Conservation (phyloP, 2,797 vertebrate genomes). For the Micropoecilia bifurca region DNA sequence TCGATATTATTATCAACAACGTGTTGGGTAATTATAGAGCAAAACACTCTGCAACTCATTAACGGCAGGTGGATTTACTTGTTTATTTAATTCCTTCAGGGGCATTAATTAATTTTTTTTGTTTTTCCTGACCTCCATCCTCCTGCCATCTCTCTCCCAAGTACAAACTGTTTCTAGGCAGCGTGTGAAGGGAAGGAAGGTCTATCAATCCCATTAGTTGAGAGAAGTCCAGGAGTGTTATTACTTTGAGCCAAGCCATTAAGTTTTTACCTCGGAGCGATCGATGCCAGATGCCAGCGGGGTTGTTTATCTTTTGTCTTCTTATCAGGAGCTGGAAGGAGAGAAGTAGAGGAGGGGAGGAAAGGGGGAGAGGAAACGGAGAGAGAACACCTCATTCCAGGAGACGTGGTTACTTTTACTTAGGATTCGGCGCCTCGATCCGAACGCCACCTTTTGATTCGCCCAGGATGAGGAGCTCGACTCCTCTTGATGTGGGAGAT, state of each 20-base stretch:
- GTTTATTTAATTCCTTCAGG: conserved; percentile 19
- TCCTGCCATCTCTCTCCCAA: conserved; percentile 25
- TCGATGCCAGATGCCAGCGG: conserved; percentile 74
- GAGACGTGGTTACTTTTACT: conserved; percentile 33
- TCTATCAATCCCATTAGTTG: conserved; percentile 73
- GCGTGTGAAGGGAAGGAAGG: conserved; percentile 40
- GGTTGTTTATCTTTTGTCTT: conserved; percentile 81
- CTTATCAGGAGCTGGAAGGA: conserved; percentile 72
- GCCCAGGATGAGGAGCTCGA: conserved; percentile 38
- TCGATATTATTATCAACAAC: conserved; percentile 18
- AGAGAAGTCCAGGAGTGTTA: conserved; percentile 72
- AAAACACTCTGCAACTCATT: conserved; percentile 1
- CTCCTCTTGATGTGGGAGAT: conserved; percentile 54
- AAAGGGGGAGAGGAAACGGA: conserved; percentile 13
- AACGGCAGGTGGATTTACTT: background rate
- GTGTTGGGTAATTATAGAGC: conserved; percentile 2
- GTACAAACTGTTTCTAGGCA: conserved; percentile 33
- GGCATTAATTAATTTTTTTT: background rate
- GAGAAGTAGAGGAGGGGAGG: conserved; percentile 30
- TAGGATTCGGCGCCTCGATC: conserved; percentile 44
- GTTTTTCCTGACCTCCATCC: conserved; percentile 21
- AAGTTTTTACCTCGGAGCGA: conserved; percentile 75
- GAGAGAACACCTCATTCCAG: conserved; percentile 59
- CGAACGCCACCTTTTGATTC: conserved; percentile 30
- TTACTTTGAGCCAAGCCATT: conserved; percentile 78